Conservation (phyloP, 2,888 invertebrate species). For the Euclidia mi region DNA sequence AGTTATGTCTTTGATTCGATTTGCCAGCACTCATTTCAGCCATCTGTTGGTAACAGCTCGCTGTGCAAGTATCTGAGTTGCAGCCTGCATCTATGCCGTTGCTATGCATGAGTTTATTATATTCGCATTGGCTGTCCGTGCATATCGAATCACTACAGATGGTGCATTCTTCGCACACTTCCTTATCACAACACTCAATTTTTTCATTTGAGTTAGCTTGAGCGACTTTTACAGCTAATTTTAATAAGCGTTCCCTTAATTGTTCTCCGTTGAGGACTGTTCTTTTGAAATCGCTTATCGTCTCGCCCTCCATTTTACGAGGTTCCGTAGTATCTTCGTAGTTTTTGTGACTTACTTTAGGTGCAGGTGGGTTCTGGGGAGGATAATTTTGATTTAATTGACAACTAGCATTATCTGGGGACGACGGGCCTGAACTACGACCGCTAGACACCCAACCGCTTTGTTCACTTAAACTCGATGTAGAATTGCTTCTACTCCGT, state of each 20-base stretch:
- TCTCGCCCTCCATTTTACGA: constrained; percentile 72
- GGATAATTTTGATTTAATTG: constrained; percentile 86
- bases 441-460: constrained; percentile 97
- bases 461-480: constrained; percentile 94
- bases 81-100: constrained; percentile 83
- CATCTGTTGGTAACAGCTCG: constrained; percentile 81
- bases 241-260: constrained; percentile 91
- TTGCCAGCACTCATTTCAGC: constrained; percentile 72
- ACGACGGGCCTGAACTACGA: constrained; percentile 91
- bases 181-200: constrained; percentile 88
- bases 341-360: constrained; percentile 70
- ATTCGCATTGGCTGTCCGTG: constrained; percentile 87
- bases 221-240: constrained; percentile 89
- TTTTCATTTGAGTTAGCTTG: constrained; percentile 83
- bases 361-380: constrained; percentile 68
- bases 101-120: constrained; percentile 84
- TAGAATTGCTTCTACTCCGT: constrained; percentile 87
- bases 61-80: constrained; percentile 83
- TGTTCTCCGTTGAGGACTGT: constrained; percentile 91
- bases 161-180: constrained; percentile 86
- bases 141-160: constrained; percentile 88
- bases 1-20: constrained; percentile 83
- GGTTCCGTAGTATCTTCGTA: constrained; percentile 66
- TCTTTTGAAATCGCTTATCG: constrained; percentile 83
- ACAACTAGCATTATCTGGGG: constrained; percentile 90